These are phyloP conservation scores for Trissonchulus latispiculum DNA, from an alignment of 2,888 invertebrate genomes.

Conservation along the genomic window DNA sequence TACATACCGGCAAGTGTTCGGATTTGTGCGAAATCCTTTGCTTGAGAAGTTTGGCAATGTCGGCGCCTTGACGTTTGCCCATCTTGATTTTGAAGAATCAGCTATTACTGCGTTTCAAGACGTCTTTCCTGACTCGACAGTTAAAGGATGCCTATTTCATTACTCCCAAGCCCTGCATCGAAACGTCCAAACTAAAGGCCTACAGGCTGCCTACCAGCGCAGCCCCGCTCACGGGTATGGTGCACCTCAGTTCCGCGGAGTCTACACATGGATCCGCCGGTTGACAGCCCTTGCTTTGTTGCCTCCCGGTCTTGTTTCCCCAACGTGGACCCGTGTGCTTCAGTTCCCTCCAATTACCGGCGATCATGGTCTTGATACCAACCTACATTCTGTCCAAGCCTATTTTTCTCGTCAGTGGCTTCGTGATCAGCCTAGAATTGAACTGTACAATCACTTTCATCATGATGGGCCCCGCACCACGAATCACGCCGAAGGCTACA, in stretches of 20 bases:
- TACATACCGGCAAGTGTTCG: background rate
- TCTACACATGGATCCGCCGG: background rate
- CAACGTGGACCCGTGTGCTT: background rate
- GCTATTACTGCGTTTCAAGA: background rate
- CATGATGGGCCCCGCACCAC: no score
- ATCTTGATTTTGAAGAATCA: conserved; percentile 1
- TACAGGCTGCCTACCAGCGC: background rate
- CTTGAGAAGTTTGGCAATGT: background rate
- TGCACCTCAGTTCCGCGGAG: background rate
- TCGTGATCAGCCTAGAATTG: background rate
- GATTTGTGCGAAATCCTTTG: background rate
- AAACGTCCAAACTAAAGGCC: conserved; percentile 1
- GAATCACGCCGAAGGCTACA: no score
- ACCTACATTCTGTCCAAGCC: background rate
- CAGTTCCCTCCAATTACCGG: background rate
- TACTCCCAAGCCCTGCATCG: background rate
- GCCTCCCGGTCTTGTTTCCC: background rate
- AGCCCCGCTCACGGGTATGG: background rate
- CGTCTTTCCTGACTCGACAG: background rate
- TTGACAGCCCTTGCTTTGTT: no score
- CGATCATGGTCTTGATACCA: background rate
- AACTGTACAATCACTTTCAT: no score
- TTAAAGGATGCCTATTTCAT: background rate
- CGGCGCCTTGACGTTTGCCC: background rate
- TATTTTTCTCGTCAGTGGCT: background rate